Evolutionary conservation across 2,888 invertebrate species (phyloP).

Genomic region (Protodeltote pygarga): DNA sequence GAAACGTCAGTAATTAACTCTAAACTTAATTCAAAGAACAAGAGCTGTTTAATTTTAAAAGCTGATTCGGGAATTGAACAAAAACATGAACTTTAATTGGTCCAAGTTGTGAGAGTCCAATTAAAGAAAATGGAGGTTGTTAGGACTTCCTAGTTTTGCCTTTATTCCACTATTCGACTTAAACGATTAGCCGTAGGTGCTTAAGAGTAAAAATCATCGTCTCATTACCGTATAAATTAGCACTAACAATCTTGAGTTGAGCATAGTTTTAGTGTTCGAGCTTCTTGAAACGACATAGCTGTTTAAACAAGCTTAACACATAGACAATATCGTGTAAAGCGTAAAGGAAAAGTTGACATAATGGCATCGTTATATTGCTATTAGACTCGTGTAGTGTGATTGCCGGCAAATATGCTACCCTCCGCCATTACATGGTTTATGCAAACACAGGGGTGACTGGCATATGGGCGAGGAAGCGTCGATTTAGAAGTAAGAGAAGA

Average conservation of each 20-base stretch:
- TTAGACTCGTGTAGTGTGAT: no score
- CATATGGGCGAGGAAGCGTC: no score
- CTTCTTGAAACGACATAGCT: conserved; percentile 1
- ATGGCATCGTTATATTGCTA: no score
- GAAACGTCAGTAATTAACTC: conserved; percentile 35
- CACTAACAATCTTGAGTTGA: neutral
- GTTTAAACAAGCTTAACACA: neutral
- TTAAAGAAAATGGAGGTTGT: conserved; percentile 19
- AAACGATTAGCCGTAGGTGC: neutral
- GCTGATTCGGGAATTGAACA: conserved; percentile 33
- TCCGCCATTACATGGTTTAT: no score
- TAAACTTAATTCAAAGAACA: conserved; percentile 28
- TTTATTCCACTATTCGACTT: neutral
- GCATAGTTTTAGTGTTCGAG: neutral
- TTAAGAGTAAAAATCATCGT: conserved; percentile 13
- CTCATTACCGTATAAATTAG: conserved; percentile 14
- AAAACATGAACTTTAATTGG: conserved; percentile 27
- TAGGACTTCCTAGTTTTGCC: neutral
- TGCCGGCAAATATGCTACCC: no score
- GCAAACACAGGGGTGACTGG: no score
- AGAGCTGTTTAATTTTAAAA: conserved; percentile 33
- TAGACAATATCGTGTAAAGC: no score
- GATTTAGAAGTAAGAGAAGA: no score
- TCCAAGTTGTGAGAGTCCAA: conserved; percentile 13
- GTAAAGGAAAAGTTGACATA: no score